Conservation (phyloP, 2,888 invertebrate species). For the Unio delphinus region DNA sequence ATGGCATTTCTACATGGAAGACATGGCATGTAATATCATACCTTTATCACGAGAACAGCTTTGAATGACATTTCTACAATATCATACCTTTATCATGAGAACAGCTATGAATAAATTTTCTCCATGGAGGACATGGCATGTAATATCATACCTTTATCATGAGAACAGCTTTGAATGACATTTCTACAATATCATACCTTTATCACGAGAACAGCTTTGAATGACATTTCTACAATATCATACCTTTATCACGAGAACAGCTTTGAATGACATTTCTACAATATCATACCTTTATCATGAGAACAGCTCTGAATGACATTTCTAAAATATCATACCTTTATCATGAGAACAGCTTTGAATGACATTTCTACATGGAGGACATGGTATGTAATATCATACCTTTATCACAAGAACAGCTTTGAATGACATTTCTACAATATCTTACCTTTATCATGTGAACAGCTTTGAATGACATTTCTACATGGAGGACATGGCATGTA, state of each 20-base stretch:
- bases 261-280: conserved; percentile 29
- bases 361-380: conserved; percentile 36
- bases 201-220: conserved; percentile 21
- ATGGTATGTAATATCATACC: conserved; percentile 21
- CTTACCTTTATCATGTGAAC: conserved; percentile 28
- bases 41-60: conserved; percentile 29
- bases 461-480: conserved; percentile 24
- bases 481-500: conserved; percentile 38
- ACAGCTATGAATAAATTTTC: conserved; percentile 28
- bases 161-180: conserved; percentile 23
- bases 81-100: conserved; percentile 23
- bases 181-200: conserved; percentile 31
- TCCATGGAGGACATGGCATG: conserved; percentile 39
- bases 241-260: conserved; percentile 32
- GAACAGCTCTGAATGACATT: conserved; percentile 25
- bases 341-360: conserved; percentile 28
- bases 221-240: conserved; percentile 26
- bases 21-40: conserved; percentile 23
- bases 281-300: conserved; percentile 22
- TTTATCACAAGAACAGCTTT: conserved; percentile 21
- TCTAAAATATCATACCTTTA: conserved; percentile 22
- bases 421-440: conserved; percentile 28
- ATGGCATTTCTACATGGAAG: conserved; percentile 37
- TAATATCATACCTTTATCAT: conserved; percentile 21
- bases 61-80: conserved; percentile 27